These are phyloP conservation scores for Cacatua alba DNA, from an alignment of 2,113 vertebrate genomes.

Conservation along the genomic window DNA sequence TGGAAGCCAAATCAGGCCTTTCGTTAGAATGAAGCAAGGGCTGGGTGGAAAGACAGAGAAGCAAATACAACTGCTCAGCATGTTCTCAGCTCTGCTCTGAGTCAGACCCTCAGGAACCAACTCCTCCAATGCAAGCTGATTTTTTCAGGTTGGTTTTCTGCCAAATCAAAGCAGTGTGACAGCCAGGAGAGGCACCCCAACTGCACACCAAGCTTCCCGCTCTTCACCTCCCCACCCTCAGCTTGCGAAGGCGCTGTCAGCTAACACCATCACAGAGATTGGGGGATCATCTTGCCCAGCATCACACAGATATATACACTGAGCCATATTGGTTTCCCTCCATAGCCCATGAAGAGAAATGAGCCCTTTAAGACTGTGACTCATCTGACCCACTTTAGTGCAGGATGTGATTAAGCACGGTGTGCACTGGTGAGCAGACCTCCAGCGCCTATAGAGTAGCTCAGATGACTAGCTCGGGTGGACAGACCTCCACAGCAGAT, in stretches of 20 bases:
- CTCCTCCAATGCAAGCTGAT: not conserved
- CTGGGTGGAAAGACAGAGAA: not conserved
- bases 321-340: not conserved
- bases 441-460: not conserved
- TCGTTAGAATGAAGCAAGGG: not conserved
- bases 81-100: not conserved
- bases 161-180: not conserved
- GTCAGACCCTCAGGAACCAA: not conserved
- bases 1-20: not conserved
- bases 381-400: constrained; percentile 14
- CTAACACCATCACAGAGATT: not conserved
- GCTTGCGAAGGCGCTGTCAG: not conserved
- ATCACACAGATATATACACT: not conserved
- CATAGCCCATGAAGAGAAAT: not conserved
- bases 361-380: not conserved
- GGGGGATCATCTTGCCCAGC: not conserved
- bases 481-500: not conserved
- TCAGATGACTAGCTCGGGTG: not conserved
- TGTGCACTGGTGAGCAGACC: not conserved
- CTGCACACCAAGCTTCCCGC: not conserved
- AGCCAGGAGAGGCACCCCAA: not conserved
- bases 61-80: not conserved
- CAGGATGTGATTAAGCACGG: rapidly evolving
- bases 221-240: not conserved
- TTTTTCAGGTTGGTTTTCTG: not conserved